Percentiles rank a stretch among this genome's conserved stretches.
These are phyloP conservation scores for Orthosia gracilis DNA, from an alignment of 2,888 invertebrate genomes.

Conservation along the genomic window DNA sequence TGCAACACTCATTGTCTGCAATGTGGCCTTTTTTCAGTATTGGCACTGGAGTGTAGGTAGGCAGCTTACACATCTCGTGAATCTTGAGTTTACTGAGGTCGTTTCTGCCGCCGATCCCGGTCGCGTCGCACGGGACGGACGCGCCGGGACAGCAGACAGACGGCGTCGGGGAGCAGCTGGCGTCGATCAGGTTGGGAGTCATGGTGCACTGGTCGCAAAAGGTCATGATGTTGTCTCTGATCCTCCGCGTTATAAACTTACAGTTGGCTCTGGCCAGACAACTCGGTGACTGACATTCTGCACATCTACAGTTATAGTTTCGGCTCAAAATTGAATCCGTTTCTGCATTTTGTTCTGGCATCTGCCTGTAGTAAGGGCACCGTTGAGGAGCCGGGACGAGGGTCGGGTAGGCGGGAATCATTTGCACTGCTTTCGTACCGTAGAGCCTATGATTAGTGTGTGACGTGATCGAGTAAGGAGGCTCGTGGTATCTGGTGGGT, in stretches of 20 bases:
- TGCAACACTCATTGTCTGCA: constrained; percentile 10
- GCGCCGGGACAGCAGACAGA: constrained; percentile 55
- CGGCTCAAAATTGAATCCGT: constrained; percentile 39
- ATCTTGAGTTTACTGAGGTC: constrained; percentile 41
- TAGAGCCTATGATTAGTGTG: constrained; percentile 53
- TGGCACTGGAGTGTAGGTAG: constrained; percentile 52
- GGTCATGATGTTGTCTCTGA: constrained; percentile 77
- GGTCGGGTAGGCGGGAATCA: constrained; percentile 68
- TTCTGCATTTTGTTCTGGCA: constrained; percentile 59
- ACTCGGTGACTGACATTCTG: constrained; percentile 63
- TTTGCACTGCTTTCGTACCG: constrained; percentile 34
- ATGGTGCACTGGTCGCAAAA: constrained; percentile 79
- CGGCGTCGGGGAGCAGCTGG: constrained; percentile 65
- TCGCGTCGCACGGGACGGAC: constrained; percentile 21
- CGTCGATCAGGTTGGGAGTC: constrained; percentile 78
- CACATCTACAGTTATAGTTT: constrained; percentile 70
- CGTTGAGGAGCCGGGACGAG: constrained; percentile 69
- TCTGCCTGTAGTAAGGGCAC: constrained; percentile 68
- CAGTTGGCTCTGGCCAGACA: constrained; percentile 63
- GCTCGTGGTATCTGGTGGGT: constrained; percentile 59
- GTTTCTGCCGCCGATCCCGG: constrained; percentile 58
- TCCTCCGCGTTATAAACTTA: constrained; percentile 40
- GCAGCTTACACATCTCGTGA: constrained; percentile 20
- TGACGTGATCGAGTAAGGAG: constrained; percentile 69
- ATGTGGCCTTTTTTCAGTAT: constrained; percentile 61